These are phyloP conservation scores for Nomada ferruginata DNA, from an alignment of 2,888 invertebrate genomes.

Conservation along the genomic window DNA sequence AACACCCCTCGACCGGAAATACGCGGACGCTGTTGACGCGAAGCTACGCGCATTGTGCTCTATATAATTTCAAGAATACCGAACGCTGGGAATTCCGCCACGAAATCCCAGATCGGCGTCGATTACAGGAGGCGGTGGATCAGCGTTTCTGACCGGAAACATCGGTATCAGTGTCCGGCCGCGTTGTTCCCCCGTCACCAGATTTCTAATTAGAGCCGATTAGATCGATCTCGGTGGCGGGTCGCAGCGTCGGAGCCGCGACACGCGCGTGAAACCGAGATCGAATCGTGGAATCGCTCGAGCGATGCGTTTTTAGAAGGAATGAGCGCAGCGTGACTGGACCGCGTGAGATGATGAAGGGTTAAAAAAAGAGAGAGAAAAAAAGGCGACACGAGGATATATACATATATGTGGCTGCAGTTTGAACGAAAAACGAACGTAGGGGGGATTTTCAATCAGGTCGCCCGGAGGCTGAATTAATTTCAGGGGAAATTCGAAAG, in stretches of 20 bases:
- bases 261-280: neutral
- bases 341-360: neutral
- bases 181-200: conserved; percentile 44
- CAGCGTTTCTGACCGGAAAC: conserved; percentile 44
- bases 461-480: conserved; percentile 50
- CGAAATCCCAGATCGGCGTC: conserved; percentile 15
- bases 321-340: neutral
- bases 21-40: neutral
- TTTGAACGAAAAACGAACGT: conserved; percentile 18
- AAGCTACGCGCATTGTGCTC: neutral
- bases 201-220: conserved; percentile 67
- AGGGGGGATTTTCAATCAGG: conserved; percentile 55
- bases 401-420: neutral
- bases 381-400: neutral
- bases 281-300: neutral
- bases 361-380: neutral
- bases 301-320: neutral
- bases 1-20: neutral
- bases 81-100: neutral
- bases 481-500: conserved; percentile 60
- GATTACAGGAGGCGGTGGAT: neutral
- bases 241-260: neutral
- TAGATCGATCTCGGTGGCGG: conserved; percentile 55
- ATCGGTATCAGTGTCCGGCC: conserved; percentile 47
- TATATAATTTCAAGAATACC: neutral